phyloP scores from a whole-genome alignment of 2,113 vertebrate genomes.

The Erpornis zantholeuca region DNA sequence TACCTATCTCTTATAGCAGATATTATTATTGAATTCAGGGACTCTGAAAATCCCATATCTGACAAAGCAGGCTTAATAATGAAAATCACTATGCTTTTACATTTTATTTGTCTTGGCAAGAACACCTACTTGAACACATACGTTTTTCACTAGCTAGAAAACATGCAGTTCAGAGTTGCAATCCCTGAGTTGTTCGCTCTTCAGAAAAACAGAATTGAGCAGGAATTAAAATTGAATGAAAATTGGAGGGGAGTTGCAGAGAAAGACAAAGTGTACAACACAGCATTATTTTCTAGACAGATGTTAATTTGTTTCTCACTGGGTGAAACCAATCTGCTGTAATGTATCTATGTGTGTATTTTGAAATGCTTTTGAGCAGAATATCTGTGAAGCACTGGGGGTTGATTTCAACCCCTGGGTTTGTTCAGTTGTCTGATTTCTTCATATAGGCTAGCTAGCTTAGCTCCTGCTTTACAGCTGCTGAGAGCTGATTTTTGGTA shows the following conservation, averaged over 20 bases:
- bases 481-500: neutral
- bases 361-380: neutral
- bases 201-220: conserved; percentile 16
- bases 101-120: conserved; percentile 29
- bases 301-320: conserved; percentile 58
- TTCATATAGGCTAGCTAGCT: neutral
- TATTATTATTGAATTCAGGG: conserved; percentile 45
- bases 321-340: conserved; percentile 6
- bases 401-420: neutral
- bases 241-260: conserved; percentile 1
- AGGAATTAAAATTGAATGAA: conserved; percentile 66
- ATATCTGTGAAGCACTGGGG: neutral
- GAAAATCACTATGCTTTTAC: conserved; percentile 6
- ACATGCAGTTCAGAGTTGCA: conserved; percentile 44
- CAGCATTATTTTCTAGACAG: conserved; percentile 41
- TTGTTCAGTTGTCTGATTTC: neutral
- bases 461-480: neutral
- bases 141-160: conserved; percentile 48
- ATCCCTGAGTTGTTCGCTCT: conserved; percentile 41
- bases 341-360: neutral
- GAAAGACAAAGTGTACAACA: conserved; percentile 48
- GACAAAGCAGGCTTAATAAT: conserved; percentile 28
- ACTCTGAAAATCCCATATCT: conserved; percentile 29
- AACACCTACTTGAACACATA: neutral
- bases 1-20: conserved; percentile 55